Evolutionary conservation across 2,797 vertebrate genomes (phyloP), one percentile per base, ranked within the genome.

Genomic region (Holocentrus rufus): DNA sequence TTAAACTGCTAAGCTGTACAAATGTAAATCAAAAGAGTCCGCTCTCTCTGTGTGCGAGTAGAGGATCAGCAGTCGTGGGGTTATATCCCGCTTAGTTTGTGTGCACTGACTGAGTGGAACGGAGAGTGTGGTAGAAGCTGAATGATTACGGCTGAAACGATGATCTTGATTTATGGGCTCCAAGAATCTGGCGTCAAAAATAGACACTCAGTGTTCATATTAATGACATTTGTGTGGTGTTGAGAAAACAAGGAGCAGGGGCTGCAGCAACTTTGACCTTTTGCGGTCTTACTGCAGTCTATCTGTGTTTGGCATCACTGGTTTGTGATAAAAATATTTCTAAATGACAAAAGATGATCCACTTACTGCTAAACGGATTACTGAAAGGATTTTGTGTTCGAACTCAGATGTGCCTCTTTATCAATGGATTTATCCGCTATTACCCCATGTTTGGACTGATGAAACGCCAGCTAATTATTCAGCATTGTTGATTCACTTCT

Each of bases 1-100:
- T 87, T 80, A 81, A 91, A 89, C 78, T 76, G 77, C 73, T 71
- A 73, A 67, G 69, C 75, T 75, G 84, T 77, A 85, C 89, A 89
- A 69, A 88, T 72, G 85, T 85, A 88, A 90, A 89, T 90, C 81
- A 85, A 80, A 86, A 34, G 59, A 20, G 57, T 30, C 73, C 69
- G 69, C 57, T 50, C 72, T 23, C 57, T 50, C 72, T 23, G 56
- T 67, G 77, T 53, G 77, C 50, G 64, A 22, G 23, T 42, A 58
- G 65, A 57, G 68, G 55, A 84, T 72, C 76, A 67, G 80, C 75
- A 66, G 67, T 68, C 69, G 46, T 65, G 42, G 77, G 76, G 69
- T 74, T 76, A 59, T 47, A 70, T 69, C 79, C 69, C 72, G 60
- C 65, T 82, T 46, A 76, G 58, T 59, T 20, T n/a, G 66, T 74